Evolutionary conservation across 1,140 invertebrate genomes (phyloP), one percentile per base, ranked within the genome.

Genomic region (Oedothorax gibbosus): DNA sequence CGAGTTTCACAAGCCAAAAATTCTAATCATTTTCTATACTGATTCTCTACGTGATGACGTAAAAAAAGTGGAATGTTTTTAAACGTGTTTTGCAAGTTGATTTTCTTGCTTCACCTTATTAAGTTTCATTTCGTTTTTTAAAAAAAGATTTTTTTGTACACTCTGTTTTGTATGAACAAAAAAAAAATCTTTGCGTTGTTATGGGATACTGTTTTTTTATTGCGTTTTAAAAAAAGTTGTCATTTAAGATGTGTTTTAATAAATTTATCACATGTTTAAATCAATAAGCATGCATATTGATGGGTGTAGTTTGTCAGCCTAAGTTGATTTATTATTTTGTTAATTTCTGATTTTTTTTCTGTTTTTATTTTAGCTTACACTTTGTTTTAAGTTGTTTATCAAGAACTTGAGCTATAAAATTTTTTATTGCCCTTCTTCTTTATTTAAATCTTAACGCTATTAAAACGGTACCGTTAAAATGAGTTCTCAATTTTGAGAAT

Each of bases 1-100:
- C 54, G 73, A 82, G 66, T 68, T 82, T 56, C 53, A n/a, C n/a
- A 15, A 83, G 81, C 62, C 57, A 62, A 83, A 83, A 83, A 83
- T 83, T 83, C 81, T 83, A 83, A 83, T 83, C 69, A 83, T 83
- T 82, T 56, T 64, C 71, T 83, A 83, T 53, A 75, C 81, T 75
- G 60, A 75, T 57, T 66, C 68, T 49, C n/a, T n/a, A 72, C 12
- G 60, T 65, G 65, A 80, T 69, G 66, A 69, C 57, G 65, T n/a
- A 10, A 54, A 53, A 11, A 14, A 35, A 53, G 50, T 53, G 62
- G 81, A 83, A 83, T 83, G 81, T 83, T 83, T 83, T 83, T 66
- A 83, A 83, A 83, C 35, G 56, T 83, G 81, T 83, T 83, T 83
- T 83, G 71, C 69, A 65, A 73, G 81, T 75, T 83, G 81, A 73